These are phyloP conservation scores for Corynorhinus townsendii DNA, from an alignment of 2,113 vertebrate genomes.

Conservation along the genomic window DNA sequence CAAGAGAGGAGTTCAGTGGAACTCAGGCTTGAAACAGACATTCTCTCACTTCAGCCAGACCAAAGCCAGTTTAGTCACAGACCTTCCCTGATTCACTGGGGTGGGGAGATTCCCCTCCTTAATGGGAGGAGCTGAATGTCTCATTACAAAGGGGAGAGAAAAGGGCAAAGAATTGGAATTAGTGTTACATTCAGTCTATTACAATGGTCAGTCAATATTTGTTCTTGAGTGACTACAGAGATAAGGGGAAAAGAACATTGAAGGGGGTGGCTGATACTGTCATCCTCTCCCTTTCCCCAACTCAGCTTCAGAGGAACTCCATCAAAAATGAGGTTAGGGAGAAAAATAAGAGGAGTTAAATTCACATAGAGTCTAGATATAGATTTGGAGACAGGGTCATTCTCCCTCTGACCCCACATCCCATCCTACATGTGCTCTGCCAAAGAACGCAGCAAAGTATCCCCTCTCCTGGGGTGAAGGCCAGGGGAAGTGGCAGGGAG, in stretches of 20 bases:
- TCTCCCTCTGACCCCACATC: background rate
- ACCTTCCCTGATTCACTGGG: background rate
- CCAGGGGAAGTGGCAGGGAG: accelerated
- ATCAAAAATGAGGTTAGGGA: background rate
- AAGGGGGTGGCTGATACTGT: background rate
- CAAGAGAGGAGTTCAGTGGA: background rate
- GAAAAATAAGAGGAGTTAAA: background rate
- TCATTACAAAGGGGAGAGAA: background rate
- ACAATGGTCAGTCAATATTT: background rate
- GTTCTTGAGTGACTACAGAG: background rate
- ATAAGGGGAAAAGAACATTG: background rate
- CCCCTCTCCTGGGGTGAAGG: too few relatives aligned
- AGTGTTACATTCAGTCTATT: background rate
- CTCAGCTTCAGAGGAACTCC: background rate
- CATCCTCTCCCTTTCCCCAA: background rate
- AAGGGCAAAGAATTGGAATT: background rate
- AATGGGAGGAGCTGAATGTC: background rate
- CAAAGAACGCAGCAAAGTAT: background rate
- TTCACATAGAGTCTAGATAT: background rate
- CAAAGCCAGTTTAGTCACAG: too few relatives aligned
- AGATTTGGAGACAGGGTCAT: background rate
- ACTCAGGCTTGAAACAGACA: background rate
- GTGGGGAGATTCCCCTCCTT: background rate
- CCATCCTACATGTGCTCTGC: too few relatives aligned
- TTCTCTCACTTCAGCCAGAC: background rate